These are phyloP conservation scores for Archaeoteleia sp. DNA, from an alignment of 2,888 invertebrate genomes.

Conservation along the genomic window DNA sequence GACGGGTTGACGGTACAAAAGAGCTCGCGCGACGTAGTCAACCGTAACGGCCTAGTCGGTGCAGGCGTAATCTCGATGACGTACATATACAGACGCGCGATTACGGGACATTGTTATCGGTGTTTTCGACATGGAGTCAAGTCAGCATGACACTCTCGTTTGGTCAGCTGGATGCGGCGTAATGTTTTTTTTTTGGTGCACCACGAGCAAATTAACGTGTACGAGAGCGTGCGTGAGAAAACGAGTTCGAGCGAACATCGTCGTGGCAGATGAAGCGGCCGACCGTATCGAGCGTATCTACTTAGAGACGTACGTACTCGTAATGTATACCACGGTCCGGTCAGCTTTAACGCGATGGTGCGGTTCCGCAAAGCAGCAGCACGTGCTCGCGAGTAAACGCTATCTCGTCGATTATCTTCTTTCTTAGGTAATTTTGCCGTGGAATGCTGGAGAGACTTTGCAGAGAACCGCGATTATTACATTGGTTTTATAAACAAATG, in stretches of 20 bases:
- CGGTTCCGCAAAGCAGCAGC: constrained; percentile 45
- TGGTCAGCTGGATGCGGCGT: constrained; percentile 12
- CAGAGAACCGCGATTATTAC: constrained; percentile 9
- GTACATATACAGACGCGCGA: not conserved
- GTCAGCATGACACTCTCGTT: constrained; percentile 38
- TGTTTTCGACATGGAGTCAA: constrained; percentile 12
- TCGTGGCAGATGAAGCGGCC: constrained; percentile 42
- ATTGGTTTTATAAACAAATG: constrained; percentile 24
- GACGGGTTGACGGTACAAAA: not conserved
- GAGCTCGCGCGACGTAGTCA: not conserved
- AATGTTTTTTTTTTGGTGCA: not conserved
- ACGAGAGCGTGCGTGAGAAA: constrained; percentile 33
- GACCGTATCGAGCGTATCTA: constrained; percentile 39
- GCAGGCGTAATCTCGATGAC: not conserved
- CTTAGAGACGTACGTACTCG: constrained; percentile 25
- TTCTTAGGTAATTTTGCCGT: constrained; percentile 31
- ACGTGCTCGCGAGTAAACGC: constrained; percentile 46
- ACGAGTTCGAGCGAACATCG: constrained; percentile 5
- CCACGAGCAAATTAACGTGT: constrained; percentile 29
- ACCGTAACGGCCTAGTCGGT: not conserved
- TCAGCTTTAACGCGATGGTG: constrained; percentile 36
- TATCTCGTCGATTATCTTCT: constrained; percentile 40
- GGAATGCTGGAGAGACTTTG: constrained; percentile 30
- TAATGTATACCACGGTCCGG: constrained; percentile 22
- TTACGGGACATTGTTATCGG: constrained; percentile 3